These are phyloP conservation scores for Cylas formicarius DNA, from an alignment of 1,140 invertebrate genomes.

Conservation along the genomic window DNA sequence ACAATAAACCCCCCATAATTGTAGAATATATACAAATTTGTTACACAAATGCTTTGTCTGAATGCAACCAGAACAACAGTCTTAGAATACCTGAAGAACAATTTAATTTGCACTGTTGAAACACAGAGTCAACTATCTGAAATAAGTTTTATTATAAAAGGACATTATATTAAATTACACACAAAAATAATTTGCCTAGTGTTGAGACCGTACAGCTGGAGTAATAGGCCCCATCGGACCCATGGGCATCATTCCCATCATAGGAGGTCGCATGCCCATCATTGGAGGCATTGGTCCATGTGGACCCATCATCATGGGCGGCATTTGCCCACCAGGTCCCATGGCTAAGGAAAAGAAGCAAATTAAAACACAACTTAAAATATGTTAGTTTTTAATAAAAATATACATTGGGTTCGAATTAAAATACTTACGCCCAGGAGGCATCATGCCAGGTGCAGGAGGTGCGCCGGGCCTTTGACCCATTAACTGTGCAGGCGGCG, in stretches of 20 bases:
- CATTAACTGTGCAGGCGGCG: slow-evolving; percentile 58
- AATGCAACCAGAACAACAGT: not conserved
- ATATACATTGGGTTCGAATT: slow-evolving; percentile 4
- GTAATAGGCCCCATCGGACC: slow-evolving; percentile 67
- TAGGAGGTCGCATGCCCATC: slow-evolving; percentile 71
- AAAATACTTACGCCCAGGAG: slow-evolving; percentile 44
- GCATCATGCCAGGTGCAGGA: slow-evolving; percentile 56
- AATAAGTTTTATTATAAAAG: not conserved
- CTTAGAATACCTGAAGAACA: not conserved
- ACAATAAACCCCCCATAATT: too few relatives aligned
- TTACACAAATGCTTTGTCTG: not conserved
- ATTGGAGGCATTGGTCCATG: slow-evolving; percentile 71
- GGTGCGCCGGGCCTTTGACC: slow-evolving; percentile 44
- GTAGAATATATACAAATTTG: too few relatives aligned
- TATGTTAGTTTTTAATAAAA: slow-evolving; percentile 9
- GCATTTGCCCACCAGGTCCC: slow-evolving; percentile 59
- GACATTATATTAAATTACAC: slow-evolving; percentile 7
- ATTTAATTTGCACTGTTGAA: not conserved
- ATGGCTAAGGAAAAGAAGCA: slow-evolving; percentile 41
- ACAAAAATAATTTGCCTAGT: slow-evolving; percentile 34
- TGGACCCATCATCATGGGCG: slow-evolving; percentile 69
- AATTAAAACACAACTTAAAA: slow-evolving; percentile 2
- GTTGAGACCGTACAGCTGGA: slow-evolving; percentile 55
- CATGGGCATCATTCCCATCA: slow-evolving; percentile 72
- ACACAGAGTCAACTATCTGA: slow-evolving; percentile 2